Conservation (phyloP, 2,797 vertebrate genomes). For the Bovichtus diacanthus region DNA sequence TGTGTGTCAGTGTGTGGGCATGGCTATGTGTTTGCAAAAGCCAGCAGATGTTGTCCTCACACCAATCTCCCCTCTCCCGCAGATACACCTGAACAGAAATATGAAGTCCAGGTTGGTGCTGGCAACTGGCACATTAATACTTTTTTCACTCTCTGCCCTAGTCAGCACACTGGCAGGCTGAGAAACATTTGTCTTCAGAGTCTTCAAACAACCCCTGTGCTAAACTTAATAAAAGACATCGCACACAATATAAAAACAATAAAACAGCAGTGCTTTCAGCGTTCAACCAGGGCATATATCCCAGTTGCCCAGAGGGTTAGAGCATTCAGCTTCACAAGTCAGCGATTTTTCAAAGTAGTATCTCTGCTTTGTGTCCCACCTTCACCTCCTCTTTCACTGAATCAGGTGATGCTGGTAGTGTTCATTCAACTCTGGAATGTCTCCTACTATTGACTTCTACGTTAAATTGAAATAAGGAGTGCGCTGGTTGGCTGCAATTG, state of each 20-base stretch:
- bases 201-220: conserved; percentile 55
- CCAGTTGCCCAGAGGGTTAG: conserved; percentile 45
- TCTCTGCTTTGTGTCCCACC: conserved; percentile 47
- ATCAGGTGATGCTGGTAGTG: conserved; percentile 28
- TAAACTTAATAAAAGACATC: conserved; percentile 74
- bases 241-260: conserved; percentile 70
- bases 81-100: conserved; percentile 58
- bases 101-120: conserved; percentile 47
- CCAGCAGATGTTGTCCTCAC: conserved; percentile 63
- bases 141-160: conserved; percentile 32
- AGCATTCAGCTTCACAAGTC: conserved; percentile 55
- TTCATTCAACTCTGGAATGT: conserved; percentile 39
- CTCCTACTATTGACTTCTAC: conserved; percentile 31
- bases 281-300: conserved; percentile 48
- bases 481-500: neutral
- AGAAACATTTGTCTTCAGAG: conserved; percentile 70
- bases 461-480: conserved; percentile 34
- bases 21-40: conserved; percentile 44
- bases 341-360: conserved; percentile 68
- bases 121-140: conserved; percentile 57
- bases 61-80: conserved; percentile 25
- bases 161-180: conserved; percentile 52
- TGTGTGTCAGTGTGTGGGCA: conserved; percentile 40
- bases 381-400: conserved; percentile 12
- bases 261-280: conserved; percentile 62